A percentile compares a stretch with the other conserved stretches of the same genome.
These are phyloP conservation scores for Terrapene triunguis DNA, from an alignment of 2,113 vertebrate genomes.

Conservation along the genomic window DNA sequence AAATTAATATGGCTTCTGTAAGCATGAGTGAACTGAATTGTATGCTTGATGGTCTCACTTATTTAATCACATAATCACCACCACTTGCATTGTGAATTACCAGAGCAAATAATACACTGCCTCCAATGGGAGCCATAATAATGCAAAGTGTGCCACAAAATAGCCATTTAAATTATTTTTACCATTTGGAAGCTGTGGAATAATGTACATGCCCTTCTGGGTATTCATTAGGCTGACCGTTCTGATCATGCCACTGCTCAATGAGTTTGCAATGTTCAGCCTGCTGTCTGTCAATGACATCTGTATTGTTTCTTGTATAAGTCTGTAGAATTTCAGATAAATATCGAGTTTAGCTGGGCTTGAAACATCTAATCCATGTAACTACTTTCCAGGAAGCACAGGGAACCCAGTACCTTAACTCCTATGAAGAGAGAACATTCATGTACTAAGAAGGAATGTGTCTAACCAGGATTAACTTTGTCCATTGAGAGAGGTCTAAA, in stretches of 20 bases:
- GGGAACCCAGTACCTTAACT: neutral
- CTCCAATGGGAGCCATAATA: neutral
- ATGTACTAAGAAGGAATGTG: neutral
- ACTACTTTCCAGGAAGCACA: neutral
- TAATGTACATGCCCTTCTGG: neutral
- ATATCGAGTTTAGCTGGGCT: neutral
- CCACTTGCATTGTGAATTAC: slow-evolving; percentile 11
- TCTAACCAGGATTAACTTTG: neutral
- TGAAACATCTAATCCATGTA: neutral
- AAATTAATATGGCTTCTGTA: neutral
- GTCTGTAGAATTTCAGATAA: neutral
- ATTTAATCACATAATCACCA: slow-evolving; percentile 20
- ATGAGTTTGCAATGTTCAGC: neutral
- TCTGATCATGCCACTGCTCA: neutral
- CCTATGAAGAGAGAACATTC: neutral
- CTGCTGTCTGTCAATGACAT: neutral
- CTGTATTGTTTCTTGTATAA: neutral
- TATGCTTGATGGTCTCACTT: neutral
- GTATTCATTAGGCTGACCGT: neutral
- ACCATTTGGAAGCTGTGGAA: neutral
- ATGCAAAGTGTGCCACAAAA: neutral
- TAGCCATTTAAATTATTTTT: neutral
- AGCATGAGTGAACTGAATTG: neutral
- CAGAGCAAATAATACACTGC: slow-evolving; percentile 11
- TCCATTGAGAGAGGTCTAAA: neutral